Conservation (phyloP, 2,113 vertebrate genomes). For the Cochlearius cochlearius region DNA sequence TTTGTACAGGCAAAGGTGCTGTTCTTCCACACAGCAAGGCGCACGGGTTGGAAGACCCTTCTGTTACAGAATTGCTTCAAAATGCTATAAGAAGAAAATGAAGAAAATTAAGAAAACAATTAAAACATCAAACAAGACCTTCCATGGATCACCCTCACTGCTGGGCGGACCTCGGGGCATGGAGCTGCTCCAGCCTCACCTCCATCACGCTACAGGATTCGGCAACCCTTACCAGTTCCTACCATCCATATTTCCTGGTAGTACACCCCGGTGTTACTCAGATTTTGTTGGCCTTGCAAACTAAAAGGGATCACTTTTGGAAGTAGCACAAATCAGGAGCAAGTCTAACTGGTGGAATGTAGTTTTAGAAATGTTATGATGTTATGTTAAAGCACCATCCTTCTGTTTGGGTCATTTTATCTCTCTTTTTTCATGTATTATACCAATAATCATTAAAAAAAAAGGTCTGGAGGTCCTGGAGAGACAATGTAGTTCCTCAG, state of each 20-base stretch:
- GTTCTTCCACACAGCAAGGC: neutral
- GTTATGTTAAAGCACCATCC: neutral
- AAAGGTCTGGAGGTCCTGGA: neutral
- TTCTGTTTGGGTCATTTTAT: neutral
- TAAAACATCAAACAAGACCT: neutral
- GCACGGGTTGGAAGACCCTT: neutral
- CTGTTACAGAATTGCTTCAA: neutral
- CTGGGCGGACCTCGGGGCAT: neutral
- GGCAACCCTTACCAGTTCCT: neutral
- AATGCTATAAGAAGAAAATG: neutral
- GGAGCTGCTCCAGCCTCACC: neutral
- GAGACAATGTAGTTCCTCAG: neutral
- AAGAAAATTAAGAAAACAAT: neutral
- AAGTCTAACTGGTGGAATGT: neutral
- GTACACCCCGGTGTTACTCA: neutral
- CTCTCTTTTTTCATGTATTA: neutral
- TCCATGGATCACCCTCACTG: neutral
- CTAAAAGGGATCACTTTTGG: neutral
- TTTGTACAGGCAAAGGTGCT: neutral
- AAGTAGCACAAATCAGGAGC: neutral
- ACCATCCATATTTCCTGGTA: neutral
- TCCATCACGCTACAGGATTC: rapidly evolving
- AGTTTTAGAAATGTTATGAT: neutral
- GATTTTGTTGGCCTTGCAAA: neutral
- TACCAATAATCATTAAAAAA: neutral